These are phyloP conservation scores for Pardalotus punctatus DNA, from an alignment of 2,113 vertebrate species.

Conservation along the genomic window DNA sequence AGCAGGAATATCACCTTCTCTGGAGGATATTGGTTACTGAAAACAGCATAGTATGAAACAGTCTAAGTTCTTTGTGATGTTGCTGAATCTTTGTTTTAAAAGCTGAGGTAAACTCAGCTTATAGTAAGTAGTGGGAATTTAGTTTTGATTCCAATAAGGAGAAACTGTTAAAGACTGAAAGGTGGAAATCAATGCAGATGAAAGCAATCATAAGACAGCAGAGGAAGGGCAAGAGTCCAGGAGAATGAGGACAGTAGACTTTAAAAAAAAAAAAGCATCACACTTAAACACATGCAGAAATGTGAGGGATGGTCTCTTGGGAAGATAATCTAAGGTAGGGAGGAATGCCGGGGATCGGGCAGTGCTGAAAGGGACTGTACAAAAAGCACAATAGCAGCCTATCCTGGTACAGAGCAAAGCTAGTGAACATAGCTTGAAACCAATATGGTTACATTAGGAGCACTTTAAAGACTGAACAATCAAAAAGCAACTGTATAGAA, in stretches of 20 bases:
- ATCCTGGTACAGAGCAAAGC: neutral
- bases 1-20: neutral
- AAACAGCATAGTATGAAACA: neutral
- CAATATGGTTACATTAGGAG: neutral
- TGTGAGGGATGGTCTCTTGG: neutral
- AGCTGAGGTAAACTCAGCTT: neutral
- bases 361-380: neutral
- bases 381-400: conserved; percentile 1
- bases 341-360: neutral
- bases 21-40: neutral
- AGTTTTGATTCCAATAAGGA: neutral
- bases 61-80: neutral
- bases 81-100: neutral
- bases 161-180: neutral
- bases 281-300: neutral
- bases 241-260: neutral
- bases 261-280: neutral
- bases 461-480: conserved; percentile 22
- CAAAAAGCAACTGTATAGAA: neutral
- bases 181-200: neutral
- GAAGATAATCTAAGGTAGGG: neutral
- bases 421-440: neutral
- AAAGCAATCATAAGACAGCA: neutral
- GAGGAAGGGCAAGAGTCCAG: neutral
- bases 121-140: neutral